These are phyloP conservation scores for Diuraphis noxia DNA, from an alignment of 1,140 invertebrate species.

Conservation along the genomic window DNA sequence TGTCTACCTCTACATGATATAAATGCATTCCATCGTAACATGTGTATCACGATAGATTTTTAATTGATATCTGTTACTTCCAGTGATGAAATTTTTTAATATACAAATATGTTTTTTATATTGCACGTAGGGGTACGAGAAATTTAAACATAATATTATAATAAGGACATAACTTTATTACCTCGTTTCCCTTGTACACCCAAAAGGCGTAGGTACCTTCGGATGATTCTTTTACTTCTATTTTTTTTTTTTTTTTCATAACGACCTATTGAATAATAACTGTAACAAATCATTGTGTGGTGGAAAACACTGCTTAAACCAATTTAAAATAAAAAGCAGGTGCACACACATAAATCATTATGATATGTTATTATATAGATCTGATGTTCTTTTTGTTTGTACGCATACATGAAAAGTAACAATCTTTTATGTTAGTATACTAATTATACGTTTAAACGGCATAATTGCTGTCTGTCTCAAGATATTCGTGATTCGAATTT, in stretches of 20 bases:
- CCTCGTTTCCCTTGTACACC: background rate
- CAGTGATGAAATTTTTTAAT: background rate
- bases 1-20: background rate
- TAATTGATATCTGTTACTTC: background rate
- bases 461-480: background rate
- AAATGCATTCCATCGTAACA: background rate
- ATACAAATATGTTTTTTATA: background rate
- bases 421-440: background rate
- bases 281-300: background rate
- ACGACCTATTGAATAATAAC: background rate
- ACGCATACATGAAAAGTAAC: background rate
- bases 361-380: background rate
- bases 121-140: background rate
- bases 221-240: background rate
- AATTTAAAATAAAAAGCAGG: background rate
- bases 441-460: background rate
- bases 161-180: background rate
- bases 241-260: background rate
- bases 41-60: background rate
- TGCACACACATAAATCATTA: background rate
- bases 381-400: background rate
- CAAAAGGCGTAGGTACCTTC: background rate
- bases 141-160: background rate
- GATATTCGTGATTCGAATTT: background rate
- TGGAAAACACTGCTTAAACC: background rate